Base-by-base conservation (phyloP, 2,888 invertebrate genomes). In the Vannuccia rotundouncinata region DNA sequence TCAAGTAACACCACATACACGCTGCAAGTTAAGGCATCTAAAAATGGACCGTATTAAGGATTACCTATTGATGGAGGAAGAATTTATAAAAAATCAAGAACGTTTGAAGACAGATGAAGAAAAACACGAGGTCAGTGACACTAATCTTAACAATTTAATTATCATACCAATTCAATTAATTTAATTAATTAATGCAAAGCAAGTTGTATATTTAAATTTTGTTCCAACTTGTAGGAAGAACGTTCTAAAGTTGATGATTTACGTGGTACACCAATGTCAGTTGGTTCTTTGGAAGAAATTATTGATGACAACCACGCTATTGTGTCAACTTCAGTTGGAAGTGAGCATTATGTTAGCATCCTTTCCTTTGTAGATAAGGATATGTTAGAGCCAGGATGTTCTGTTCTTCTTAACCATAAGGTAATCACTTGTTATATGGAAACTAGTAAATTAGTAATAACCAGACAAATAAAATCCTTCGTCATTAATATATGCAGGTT, bases 231-330 rank as follows among this genome's bases (percentile, higher is more conserved):
- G 13, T 82, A 90, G 90, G 97, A 98, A 88, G 98, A 98, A 88
- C 91, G 96, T 83, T 95, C 95, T 0, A 96, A 96, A 90, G 98
- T 99, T 59, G 99, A 99, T 90, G 98, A 99, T 89, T 90, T 99
- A 80, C 91, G 99, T 88, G 98, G 99, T 74, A 97, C 98, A 31
- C 99, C 99, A 0, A 99, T 99, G 99, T 97, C 97, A 2, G 99
- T 99, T 29, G 99, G 99, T n/a, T 96, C 94, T 83, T 89, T 99
- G 82, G 99, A 99, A 88, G 99, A 99, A 90, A 97, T 99, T 82
- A 99, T 99, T 84, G 99, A 99, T 89, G 99, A 99, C 88, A 99
- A 98, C 89, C 99, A 99, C 89, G 99, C 99, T 0, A 99, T 99
- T 87, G 99, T 99, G 0, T 97, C 96, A 0, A 98, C 98, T 0